Evolutionary conservation across 2,113 vertebrate genomes (phyloP).

Genomic region (Rhagologus leucostigma): DNA sequence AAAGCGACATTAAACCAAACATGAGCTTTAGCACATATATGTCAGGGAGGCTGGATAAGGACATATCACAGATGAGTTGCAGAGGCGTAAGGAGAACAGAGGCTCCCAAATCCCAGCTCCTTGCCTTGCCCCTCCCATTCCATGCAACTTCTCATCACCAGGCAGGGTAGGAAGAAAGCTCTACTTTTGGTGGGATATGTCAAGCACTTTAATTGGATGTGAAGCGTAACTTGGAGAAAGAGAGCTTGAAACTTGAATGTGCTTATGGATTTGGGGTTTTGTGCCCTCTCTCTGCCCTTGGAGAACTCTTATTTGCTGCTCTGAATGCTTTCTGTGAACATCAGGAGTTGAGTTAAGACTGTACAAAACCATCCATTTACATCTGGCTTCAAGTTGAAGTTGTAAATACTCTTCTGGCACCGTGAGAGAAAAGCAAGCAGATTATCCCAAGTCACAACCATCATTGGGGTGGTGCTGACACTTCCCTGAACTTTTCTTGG

Average conservation of each 20-base stretch:
- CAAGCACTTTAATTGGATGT: not conserved
- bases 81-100: not conserved
- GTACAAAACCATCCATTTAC: not conserved
- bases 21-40: accelerated
- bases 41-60: not conserved
- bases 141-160: not conserved
- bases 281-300: not conserved
- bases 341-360: not conserved
- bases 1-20: not conserved
- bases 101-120: not conserved
- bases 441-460: not conserved
- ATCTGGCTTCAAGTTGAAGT: not conserved
- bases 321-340: not conserved
- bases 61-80: accelerated
- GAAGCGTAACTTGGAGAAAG: not conserved
- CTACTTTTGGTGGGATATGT: not conserved
- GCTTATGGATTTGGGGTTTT: not conserved
- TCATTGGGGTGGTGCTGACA: not conserved
- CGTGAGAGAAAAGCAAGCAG: not conserved
- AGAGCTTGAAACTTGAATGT: not conserved
- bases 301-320: not conserved
- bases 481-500: not conserved
- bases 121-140: not conserved
- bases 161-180: not conserved
- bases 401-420: not conserved